Percentiles rank a stretch among this genome's conserved stretches.
Evolutionary conservation across 2,113 vertebrate genomes (phyloP).

Genomic region (Zeus faber): DNA sequence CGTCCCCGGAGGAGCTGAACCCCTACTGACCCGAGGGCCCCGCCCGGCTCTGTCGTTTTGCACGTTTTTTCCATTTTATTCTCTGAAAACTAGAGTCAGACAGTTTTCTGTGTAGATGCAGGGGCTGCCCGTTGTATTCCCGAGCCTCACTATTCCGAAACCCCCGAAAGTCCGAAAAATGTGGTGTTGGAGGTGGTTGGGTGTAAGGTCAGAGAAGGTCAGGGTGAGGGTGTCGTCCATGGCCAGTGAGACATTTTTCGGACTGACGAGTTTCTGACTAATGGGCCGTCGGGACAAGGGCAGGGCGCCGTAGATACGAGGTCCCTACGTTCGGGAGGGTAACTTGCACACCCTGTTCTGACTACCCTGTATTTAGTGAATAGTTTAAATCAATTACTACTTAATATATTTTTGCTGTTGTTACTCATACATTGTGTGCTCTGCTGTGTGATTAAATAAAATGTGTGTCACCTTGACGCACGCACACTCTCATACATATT

Average conservation of each 20-base stretch:
- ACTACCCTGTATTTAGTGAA: constrained; percentile 37
- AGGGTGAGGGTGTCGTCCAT: no score
- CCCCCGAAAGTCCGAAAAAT: no score
- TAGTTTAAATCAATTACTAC: constrained; percentile 45
- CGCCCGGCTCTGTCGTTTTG: constrained; percentile 3
- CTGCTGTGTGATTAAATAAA: constrained; percentile 43
- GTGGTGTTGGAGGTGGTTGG: no score
- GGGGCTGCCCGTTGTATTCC: no score
- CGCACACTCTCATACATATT: constrained; percentile 46
- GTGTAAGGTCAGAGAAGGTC: no score
- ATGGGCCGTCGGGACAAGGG: no score
- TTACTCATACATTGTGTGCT: constrained; percentile 39
- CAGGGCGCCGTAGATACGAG: constrained; percentile 26
- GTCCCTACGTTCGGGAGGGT: constrained; percentile 23
- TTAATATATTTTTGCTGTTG: constrained; percentile 58
- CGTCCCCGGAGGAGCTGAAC: constrained; percentile 75
- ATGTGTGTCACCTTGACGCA: constrained; percentile 32
- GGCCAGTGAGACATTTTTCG: no score
- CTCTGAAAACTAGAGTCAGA: constrained; percentile 29
- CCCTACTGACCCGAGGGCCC: constrained; percentile 63
- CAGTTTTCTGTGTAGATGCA: constrained; percentile 15
- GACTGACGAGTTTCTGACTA: no score
- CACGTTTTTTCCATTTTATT: constrained; percentile 17
- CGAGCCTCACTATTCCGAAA: no score
- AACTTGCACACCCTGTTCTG: constrained; percentile 54